phyloP scores from a whole-genome alignment of 2,888 invertebrate genomes.

The Eupithecia centaureata region DNA sequence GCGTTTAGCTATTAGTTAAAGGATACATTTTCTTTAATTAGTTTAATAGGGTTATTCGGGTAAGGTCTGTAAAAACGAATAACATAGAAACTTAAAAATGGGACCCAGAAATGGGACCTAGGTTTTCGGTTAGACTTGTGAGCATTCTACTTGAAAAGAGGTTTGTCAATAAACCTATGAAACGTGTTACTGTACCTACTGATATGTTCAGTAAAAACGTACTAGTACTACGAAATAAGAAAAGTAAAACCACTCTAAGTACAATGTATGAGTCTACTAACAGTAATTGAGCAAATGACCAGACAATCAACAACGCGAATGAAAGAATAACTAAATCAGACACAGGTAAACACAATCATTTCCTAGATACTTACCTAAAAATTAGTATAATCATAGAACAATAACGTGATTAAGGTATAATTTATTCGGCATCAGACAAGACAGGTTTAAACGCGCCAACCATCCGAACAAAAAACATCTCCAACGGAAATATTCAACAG shows the following conservation, averaged over 20 bases:
- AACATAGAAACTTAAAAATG: background rate
- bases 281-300: background rate
- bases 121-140: background rate
- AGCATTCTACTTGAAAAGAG: background rate
- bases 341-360: slow-evolving; percentile 9
- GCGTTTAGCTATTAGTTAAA: too few relatives aligned
- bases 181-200: too few relatives aligned
- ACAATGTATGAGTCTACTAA: background rate
- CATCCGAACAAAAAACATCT: slow-evolving; percentile 61
- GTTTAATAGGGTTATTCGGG: too few relatives aligned
- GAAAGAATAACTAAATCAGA: slow-evolving; percentile 11
- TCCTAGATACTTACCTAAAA: slow-evolving; percentile 12
- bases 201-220: too few relatives aligned
- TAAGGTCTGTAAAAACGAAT: background rate
- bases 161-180: background rate
- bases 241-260: background rate
- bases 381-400: slow-evolving; percentile 45
- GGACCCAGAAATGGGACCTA: background rate
- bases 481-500: slow-evolving; percentile 70
- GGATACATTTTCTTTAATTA: too few relatives aligned
- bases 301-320: background rate
- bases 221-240: background rate
- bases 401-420: slow-evolving; percentile 55
- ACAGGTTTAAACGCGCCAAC: slow-evolving; percentile 70
- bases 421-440: slow-evolving; percentile 58